Conservation (phyloP, 2,797 vertebrate genomes). For the Notamacropus eugenii region DNA sequence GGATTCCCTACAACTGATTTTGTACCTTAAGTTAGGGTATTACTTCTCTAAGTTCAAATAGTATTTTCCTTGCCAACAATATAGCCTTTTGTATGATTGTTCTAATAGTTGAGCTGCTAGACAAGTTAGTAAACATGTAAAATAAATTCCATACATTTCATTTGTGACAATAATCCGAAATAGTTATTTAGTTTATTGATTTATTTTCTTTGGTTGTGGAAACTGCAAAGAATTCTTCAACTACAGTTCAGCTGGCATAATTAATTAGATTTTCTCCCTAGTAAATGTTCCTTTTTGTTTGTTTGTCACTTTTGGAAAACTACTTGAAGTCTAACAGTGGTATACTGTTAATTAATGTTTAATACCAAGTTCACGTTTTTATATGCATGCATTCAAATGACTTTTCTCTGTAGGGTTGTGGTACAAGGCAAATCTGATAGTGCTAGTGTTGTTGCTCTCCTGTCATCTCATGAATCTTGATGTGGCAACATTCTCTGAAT, state of each 20-base stretch:
- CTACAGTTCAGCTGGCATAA: constrained; percentile 18
- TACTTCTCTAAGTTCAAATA: not conserved
- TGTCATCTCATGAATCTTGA: constrained; percentile 57
- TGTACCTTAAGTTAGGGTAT: not conserved
- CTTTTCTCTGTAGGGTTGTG: constrained; percentile 30
- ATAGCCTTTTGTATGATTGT: not conserved
- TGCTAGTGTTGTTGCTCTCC: constrained; percentile 34
- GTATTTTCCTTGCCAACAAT: not conserved
- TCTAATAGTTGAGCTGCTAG: not conserved
- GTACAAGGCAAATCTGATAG: constrained; percentile 20
- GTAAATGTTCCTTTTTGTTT: constrained; percentile 46
- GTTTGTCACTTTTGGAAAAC: constrained; percentile 62
- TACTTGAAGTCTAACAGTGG: constrained; percentile 24
- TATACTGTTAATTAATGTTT: constrained; percentile 45
- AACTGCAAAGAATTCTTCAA: constrained; percentile 58
- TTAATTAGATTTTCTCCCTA: constrained; percentile 44
- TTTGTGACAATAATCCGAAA: not conserved
- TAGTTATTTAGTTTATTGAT: constrained; percentile 19
- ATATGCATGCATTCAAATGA: constrained; percentile 42
- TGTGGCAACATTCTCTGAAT: constrained; percentile 56
- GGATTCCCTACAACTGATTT: not conserved
- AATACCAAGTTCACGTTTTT: constrained; percentile 62
- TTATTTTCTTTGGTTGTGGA: constrained; percentile 47
- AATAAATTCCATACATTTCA: not conserved
- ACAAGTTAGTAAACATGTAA: constrained; percentile 4